Base-by-base conservation (phyloP, 2,888 invertebrate species). In the Diarsia rubi region DNA sequence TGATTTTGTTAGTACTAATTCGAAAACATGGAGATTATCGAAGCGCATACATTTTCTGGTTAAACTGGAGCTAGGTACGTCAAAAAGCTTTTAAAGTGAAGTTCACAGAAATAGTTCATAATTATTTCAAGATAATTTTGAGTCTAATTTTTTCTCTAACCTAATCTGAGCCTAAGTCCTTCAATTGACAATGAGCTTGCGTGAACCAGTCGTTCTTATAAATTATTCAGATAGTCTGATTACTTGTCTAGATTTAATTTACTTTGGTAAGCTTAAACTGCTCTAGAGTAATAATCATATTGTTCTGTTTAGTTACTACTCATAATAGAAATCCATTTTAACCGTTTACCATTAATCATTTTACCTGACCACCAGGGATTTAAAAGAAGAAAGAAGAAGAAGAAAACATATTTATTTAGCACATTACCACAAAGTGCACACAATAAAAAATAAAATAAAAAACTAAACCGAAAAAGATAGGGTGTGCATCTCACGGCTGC, bases 191-290 rank as follows among this genome's bases (percentile, higher is more conserved):
- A 75, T 44, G 42, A n/a, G 27, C n/a, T 27, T 24, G 11, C 37
- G 27, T 59, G 11, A 64, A 27, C 9, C 3, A 75, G 31, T 67
- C 5, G 19, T 24, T 57, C 14, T 6, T 45, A 67, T 75, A 60
- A 75, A 75, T 60, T 49, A 62, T 76, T 77, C 54, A 54, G 19
- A 60, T 19, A 47, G 37, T 67, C 45, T 45, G 24, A 73, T 42
- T 66, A 67, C 37, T 52, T 60, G 21, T 27, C 37, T 27, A 14
- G 60, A 27, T 62, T 49, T 9, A 69, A 62, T 68, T 60, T 21
- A 37, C 2, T 44, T 27, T 16, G 16, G 6, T 47, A 24, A 21
- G 19, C 24, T 59, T 52, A 44, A 31, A 12, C 21, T 52, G 21
- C 27, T 24, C 11, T 37, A 44, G 45, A 65, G 27, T 75, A 65